phyloP scores from a whole-genome alignment of 2,113 vertebrate genomes.

The Aleadryas rufinucha region DNA sequence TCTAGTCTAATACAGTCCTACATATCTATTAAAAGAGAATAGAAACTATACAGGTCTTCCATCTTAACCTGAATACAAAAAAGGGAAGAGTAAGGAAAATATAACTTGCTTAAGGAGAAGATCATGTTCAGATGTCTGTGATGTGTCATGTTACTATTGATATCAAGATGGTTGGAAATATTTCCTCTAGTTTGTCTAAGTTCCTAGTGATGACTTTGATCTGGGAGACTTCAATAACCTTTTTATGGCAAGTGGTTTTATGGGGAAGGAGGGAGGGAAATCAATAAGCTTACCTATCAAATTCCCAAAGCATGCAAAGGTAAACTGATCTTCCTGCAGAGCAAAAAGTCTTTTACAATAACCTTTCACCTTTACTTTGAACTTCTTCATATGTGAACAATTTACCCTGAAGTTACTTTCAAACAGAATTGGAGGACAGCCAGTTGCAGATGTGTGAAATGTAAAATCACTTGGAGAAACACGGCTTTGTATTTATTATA shows the following conservation, averaged over 20 bases:
- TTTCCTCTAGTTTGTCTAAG: background rate
- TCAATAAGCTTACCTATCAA: background rate
- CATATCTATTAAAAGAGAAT: background rate
- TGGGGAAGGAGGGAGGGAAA: background rate
- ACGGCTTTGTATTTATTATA: background rate
- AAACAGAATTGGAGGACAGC: background rate
- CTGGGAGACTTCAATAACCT: background rate
- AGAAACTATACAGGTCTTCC: background rate
- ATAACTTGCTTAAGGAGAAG: background rate
- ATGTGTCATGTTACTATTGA: background rate
- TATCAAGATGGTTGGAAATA: background rate
- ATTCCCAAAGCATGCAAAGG: background rate
- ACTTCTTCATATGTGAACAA: background rate
- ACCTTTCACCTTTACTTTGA: background rate
- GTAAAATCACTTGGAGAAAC: background rate
- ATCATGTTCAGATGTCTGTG: background rate
- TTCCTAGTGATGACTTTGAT: background rate
- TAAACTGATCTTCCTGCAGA: background rate
- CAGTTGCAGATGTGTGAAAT: background rate
- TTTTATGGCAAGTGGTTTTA: background rate
- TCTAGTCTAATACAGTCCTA: background rate
- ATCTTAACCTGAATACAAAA: background rate
- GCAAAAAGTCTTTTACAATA: background rate
- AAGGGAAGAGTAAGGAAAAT: background rate
- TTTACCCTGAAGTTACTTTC: background rate